Evolutionary conservation across 2,888 invertebrate species (phyloP), one percentile per base, ranked within the genome.

Genomic region (Diarsia dahlii): DNA sequence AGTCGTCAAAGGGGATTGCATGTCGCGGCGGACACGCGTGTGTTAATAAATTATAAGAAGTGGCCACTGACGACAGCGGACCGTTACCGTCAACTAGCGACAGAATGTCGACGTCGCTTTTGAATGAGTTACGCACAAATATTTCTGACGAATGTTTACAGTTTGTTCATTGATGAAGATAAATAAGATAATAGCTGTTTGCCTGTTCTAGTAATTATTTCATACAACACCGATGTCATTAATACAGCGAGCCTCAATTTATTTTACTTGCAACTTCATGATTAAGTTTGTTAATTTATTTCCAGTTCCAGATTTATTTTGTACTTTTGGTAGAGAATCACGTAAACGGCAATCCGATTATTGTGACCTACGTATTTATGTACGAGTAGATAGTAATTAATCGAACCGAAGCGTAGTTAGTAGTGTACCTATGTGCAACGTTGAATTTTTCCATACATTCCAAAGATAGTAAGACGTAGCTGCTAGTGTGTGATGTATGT

Each of bases 51-150:
- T 75, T 74, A 84, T 69, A 68, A 67, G 68, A 80, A 76, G 50
- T 74, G 63, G 74, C 46, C 65, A 70, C 71, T 78, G 81, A 69
- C 64, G 78, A 71, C 75, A 78, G 73, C 69, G 56, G 46, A 78
- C 74, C 81, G 85, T 86, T 84, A 86, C 52, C 74, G 81, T 80
- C 84, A 84, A 74, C 50, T 67, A 52, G 76, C 69, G 62, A 75
- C 86, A 81, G 81, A 80, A 84, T 46, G 52, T 52, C 65, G 66
- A 69, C 46, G 60, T 50, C 45, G 50, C 54, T 56, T 48, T 73
- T 80, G 28, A 60, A 84, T 80, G 65, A 84, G 64, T n/a, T 54
- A 56, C 66, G 71, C 13, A 65, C 46, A 46, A 20, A n/a, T 23
- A n/a, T 48, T n/a, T 5, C 12, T 15, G 73, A 5, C 9, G 13